These are phyloP conservation scores for Pterocles orientalis DNA, from an alignment of 2,113 vertebrate species.

Conservation along the genomic window DNA sequence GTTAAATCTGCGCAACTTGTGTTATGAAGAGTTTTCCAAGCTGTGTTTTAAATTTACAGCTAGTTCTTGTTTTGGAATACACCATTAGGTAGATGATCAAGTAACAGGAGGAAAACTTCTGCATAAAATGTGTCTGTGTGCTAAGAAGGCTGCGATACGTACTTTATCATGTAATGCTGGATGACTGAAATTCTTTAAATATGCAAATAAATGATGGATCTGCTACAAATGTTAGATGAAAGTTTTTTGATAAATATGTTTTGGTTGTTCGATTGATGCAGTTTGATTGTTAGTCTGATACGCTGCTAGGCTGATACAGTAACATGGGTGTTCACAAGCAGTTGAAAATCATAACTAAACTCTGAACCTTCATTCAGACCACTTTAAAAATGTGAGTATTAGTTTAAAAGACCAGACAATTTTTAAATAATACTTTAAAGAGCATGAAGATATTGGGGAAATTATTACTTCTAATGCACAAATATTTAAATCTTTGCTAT, in stretches of 20 bases:
- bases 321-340: not conserved
- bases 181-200: not conserved
- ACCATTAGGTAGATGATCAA: not conserved
- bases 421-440: not conserved
- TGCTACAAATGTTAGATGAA: not conserved
- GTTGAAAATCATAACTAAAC: not conserved
- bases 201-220: not conserved
- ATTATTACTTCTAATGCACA: not conserved
- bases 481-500: not conserved
- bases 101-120: not conserved
- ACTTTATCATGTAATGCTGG: rapidly evolving
- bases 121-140: not conserved
- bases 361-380: not conserved
- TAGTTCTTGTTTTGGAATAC: not conserved
- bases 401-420: not conserved
- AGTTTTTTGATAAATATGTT: not conserved
- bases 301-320: not conserved
- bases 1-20: not conserved
- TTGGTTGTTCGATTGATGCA: not conserved
- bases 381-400: not conserved
- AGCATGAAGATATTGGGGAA: not conserved
- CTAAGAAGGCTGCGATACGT: not conserved
- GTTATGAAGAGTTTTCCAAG: not conserved
- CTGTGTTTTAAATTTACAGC: not conserved
- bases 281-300: not conserved